Conservation (phyloP, 2,888 invertebrate genomes). For the Polietes domitor region DNA sequence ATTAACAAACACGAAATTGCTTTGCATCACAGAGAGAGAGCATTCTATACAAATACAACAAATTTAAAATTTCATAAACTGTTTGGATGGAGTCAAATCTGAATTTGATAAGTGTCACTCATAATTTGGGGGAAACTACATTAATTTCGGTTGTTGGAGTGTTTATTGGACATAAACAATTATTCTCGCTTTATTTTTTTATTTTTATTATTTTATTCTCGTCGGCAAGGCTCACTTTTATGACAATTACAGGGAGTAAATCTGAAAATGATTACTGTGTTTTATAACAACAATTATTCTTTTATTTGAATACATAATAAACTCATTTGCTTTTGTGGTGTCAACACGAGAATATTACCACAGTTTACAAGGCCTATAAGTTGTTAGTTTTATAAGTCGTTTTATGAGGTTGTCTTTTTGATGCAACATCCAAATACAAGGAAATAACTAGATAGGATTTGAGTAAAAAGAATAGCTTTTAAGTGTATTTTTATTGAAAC, state of each 20-base stretch:
- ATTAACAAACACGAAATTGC: conserved; percentile 50
- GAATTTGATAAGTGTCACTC: conserved; percentile 16
- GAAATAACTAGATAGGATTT: too few relatives aligned
- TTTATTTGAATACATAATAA: not conserved
- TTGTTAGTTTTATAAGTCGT: not conserved
- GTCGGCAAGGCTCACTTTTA: not conserved
- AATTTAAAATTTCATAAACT: not conserved
- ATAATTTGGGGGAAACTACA: not conserved
- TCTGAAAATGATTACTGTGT: not conserved
- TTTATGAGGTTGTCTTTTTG: not conserved
- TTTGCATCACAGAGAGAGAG: too few relatives aligned
- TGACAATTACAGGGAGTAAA: not conserved
- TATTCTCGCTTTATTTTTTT: not conserved
- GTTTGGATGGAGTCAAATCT: not conserved
- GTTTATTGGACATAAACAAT: conserved; percentile 10
- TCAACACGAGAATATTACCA: not conserved
- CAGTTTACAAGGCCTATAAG: not conserved
- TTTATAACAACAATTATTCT: conserved; percentile 1
- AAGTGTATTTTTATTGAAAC: too few relatives aligned
- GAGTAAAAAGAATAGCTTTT: too few relatives aligned
- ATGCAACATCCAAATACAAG: too few relatives aligned
- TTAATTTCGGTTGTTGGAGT: not conserved
- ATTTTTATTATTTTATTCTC: not conserved
- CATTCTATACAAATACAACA: not conserved
- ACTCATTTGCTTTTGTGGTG: not conserved